A percentile compares a stretch with the other conserved stretches of the same genome.
Evolutionary conservation across 1,140 invertebrate genomes (phyloP).

Genomic region (Aphaenogaster ashmeadi): DNA sequence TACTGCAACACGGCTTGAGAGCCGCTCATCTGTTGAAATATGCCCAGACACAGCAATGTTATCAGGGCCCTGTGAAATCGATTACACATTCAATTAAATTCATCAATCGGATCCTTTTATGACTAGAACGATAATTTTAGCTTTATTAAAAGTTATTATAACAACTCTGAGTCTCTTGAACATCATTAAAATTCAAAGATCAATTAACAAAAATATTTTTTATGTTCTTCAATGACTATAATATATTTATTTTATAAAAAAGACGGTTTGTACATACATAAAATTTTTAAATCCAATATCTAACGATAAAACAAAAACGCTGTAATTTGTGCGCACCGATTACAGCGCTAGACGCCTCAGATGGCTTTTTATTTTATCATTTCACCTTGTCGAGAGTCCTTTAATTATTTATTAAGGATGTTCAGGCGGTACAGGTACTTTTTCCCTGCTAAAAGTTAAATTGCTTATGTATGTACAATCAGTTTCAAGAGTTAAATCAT

Average conservation of each 20-base stretch:
- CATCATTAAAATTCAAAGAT: neutral
- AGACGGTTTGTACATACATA: neutral
- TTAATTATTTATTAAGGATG: too few species aligned
- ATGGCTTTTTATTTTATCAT: too few species aligned
- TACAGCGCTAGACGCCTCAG: too few species aligned
- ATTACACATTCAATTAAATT: neutral
- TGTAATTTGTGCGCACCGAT: too few species aligned
- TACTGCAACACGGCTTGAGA: constrained; percentile 92
- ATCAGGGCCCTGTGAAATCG: constrained; percentile 85
- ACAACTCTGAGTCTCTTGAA: neutral
- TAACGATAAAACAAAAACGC: neutral
- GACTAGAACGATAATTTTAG: neutral
- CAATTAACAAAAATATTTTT: neutral
- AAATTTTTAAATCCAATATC: neutral
- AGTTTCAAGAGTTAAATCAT: too few species aligned
- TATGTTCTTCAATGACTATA: neutral
- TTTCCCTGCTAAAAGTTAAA: too few species aligned
- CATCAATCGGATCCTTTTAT: neutral
- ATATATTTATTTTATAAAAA: neutral
- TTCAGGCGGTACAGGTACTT: too few species aligned
- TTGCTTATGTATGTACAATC: too few species aligned
- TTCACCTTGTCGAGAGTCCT: too few species aligned
- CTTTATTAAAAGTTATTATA: neutral
- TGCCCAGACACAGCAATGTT: constrained; percentile 89
- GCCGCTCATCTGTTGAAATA: constrained; percentile 91